Evolutionary conservation across 2,797 vertebrate genomes (phyloP).

Genomic region (Ibycter americanus): DNA sequence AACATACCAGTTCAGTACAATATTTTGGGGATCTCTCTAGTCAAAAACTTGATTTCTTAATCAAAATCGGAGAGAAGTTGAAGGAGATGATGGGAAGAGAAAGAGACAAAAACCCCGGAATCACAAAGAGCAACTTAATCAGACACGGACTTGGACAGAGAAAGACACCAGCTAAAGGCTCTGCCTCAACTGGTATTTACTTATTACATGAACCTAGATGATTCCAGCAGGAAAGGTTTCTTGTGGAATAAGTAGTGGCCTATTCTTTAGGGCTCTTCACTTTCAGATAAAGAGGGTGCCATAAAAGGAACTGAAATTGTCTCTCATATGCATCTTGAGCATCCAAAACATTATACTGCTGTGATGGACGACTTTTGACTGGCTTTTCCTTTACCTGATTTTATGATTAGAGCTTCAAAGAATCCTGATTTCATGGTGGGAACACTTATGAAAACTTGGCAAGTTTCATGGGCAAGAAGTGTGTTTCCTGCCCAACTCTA

Average conservation of each 20-base stretch:
- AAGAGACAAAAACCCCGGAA: background rate
- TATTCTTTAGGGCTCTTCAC: background rate
- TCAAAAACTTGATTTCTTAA: background rate
- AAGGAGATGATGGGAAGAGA: background rate
- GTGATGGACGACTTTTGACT: background rate
- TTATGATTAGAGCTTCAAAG: background rate
- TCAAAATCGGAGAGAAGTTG: background rate
- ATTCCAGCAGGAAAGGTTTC: background rate
- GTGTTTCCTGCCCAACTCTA: background rate
- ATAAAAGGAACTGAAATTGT: background rate
- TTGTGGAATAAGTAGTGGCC: background rate
- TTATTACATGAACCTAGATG: background rate
- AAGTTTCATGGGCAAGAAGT: background rate
- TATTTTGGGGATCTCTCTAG: background rate
- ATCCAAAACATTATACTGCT: background rate
- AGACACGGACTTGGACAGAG: background rate
- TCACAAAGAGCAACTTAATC: background rate
- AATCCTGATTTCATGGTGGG: background rate
- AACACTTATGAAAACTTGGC: background rate
- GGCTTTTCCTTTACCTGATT: background rate
- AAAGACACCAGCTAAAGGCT: fast-evolving
- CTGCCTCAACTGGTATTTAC: background rate
- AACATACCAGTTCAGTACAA: background rate
- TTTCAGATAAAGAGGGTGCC: background rate
- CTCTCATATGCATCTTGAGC: background rate